Conservation (phyloP, 2,888 invertebrate species). For the Osedax frankpressi region DNA sequence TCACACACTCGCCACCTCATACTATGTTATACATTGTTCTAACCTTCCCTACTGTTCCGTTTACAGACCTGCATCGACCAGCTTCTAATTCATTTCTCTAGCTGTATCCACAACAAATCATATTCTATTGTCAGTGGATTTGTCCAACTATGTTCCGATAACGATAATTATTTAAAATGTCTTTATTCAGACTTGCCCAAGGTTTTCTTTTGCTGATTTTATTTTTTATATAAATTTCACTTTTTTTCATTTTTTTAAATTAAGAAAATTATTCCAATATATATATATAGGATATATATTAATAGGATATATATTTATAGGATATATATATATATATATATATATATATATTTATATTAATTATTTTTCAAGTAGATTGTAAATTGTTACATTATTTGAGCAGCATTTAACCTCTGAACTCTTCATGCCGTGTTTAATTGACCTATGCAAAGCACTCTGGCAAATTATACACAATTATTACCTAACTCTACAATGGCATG, state of each 20-base stretch:
- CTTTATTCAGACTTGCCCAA: slow-evolving; percentile 70
- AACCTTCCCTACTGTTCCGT: background rate
- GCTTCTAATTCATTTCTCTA: slow-evolving; percentile 83
- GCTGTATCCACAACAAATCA: slow-evolving; percentile 60
- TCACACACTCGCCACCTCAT: too few relatives aligned
- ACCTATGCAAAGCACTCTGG: slow-evolving; percentile 75
- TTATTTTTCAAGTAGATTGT: too few relatives aligned
- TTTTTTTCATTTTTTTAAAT: too few relatives aligned
- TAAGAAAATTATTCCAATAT: too few relatives aligned
- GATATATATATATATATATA: too few relatives aligned
- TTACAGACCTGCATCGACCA: slow-evolving; percentile 78
- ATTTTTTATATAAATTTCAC: too few relatives aligned
- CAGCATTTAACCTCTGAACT: slow-evolving; percentile 50
- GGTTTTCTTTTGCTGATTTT: too few relatives aligned
- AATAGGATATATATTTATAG: too few relatives aligned
- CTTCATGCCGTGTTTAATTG: slow-evolving; percentile 64
- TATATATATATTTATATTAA: too few relatives aligned
- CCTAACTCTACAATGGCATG: slow-evolving; percentile 65
- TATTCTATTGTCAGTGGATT: slow-evolving; percentile 47
- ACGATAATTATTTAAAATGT: slow-evolving; percentile 51
- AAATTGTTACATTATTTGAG: too few relatives aligned
- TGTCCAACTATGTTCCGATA: slow-evolving; percentile 37
- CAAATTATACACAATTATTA: slow-evolving; percentile 67
- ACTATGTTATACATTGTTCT: too few relatives aligned
- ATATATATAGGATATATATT: too few relatives aligned